phyloP scores from a whole-genome alignment of 2,797 vertebrate species.

The Mus minutoides region DNA sequence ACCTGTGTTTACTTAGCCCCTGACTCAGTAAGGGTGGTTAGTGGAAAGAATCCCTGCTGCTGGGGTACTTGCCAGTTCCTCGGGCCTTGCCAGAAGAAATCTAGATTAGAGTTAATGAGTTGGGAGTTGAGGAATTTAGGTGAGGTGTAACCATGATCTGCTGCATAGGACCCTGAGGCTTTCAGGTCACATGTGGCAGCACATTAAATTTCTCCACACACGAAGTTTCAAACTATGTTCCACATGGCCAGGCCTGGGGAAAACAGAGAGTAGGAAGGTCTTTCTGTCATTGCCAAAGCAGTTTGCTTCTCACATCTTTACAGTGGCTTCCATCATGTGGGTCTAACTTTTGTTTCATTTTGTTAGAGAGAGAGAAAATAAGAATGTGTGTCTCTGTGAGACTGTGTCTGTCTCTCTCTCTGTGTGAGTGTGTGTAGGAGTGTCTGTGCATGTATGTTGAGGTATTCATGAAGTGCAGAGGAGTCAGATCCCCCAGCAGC shows the following conservation, averaged over 20 bases:
- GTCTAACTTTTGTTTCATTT: neutral
- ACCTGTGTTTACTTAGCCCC: neutral
- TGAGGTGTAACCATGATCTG: neutral
- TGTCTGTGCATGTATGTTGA: neutral
- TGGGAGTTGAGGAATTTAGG: neutral
- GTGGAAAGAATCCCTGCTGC: constrained; percentile 8
- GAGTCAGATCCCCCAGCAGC: neutral
- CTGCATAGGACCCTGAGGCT: neutral
- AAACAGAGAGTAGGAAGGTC: neutral
- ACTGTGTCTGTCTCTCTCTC: neutral
- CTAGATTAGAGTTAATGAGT: constrained; percentile 36
- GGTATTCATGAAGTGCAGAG: neutral
- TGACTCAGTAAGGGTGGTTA: neutral
- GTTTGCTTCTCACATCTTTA: neutral
- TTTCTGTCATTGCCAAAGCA: neutral
- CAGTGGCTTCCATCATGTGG: neutral
- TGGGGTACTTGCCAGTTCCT: neutral
- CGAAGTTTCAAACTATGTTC: constrained; percentile 12
- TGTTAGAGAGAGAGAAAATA: neutral
- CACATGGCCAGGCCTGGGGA: neutral
- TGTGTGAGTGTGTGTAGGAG: neutral
- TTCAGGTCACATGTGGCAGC: neutral
- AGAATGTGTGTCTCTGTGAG: too few species aligned
- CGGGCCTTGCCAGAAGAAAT: neutral
- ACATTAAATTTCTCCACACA: neutral